phyloP scores from a whole-genome alignment of 2,113 vertebrate genomes.

The Pterocles burchelli region DNA sequence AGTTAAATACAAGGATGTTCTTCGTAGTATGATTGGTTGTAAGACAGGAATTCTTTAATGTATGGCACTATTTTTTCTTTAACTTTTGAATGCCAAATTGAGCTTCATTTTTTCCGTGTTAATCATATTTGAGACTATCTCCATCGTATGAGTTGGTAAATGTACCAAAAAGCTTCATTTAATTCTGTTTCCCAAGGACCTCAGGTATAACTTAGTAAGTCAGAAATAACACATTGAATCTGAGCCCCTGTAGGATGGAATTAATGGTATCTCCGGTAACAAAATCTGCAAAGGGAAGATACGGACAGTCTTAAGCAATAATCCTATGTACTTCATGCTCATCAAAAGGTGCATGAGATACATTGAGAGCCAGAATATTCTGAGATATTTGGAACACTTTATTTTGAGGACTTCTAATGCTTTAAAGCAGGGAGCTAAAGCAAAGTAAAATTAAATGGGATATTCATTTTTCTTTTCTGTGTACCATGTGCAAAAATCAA shows the following conservation, averaged over 20 bases:
- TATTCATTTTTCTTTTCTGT: not conserved
- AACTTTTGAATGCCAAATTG: not conserved
- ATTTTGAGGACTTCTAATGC: not conserved
- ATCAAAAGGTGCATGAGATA: not conserved
- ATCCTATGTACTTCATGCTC: not conserved
- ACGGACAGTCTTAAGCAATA: not conserved
- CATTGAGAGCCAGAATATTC: not conserved
- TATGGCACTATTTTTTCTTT: not conserved
- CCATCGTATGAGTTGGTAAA: not conserved
- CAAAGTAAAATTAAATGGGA: not conserved
- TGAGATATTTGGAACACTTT: not conserved
- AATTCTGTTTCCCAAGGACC: not conserved
- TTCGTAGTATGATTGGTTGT: not conserved
- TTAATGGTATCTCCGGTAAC: not conserved
- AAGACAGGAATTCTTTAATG: not conserved
- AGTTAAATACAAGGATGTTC: not conserved
- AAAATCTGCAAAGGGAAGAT: not conserved
- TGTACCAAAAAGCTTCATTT: not conserved
- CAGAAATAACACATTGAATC: not conserved
- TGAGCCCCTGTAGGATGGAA: not conserved
- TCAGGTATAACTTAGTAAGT: not conserved
- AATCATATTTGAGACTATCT: not conserved
- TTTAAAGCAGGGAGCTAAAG: not conserved
- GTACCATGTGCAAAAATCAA: not conserved
- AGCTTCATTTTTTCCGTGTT: not conserved